A percentile compares a stretch with the other conserved stretches of the same genome.
Conservation (phyloP, 1,140 invertebrate species). For the Arctopsyche grandis region DNA sequence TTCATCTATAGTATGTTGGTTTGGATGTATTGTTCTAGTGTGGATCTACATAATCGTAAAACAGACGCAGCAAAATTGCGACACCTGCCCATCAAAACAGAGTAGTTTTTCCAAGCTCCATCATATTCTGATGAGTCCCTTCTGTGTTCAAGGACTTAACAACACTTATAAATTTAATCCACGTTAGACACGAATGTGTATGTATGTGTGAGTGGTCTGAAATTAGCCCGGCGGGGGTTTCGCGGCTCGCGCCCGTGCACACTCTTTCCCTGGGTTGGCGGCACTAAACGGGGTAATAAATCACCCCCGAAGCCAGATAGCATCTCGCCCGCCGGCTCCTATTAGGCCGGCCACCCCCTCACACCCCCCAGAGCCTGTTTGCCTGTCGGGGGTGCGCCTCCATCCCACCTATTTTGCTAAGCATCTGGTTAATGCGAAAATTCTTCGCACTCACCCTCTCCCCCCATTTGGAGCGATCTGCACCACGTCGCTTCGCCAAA, state of each 20-base stretch:
- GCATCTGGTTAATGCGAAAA: constrained; percentile 45
- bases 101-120: no score
- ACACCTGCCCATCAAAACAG: no score
- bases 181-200: background rate
- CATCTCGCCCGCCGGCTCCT: constrained; percentile 35
- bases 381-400: background rate
- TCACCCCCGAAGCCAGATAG: constrained; percentile 33
- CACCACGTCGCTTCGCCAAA: background rate
- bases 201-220: background rate
- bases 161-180: no score
- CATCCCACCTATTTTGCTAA: constrained; percentile 25
- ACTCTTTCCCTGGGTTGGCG: background rate
- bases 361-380: background rate
- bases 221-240: constrained; percentile 1
- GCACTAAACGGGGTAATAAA: constrained; percentile 38
- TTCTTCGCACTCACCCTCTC: constrained; percentile 23
- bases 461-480: background rate
- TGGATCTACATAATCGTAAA: no score
- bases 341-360: constrained; percentile 25
- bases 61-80: no score
- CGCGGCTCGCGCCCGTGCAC: background rate
- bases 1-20: no score
- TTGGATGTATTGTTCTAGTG: no score
- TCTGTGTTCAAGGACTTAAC: no score
- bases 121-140: no score